Evolutionary conservation across 2,797 vertebrate genomes (phyloP).

Genomic region (Gouania willdenowi): DNA sequence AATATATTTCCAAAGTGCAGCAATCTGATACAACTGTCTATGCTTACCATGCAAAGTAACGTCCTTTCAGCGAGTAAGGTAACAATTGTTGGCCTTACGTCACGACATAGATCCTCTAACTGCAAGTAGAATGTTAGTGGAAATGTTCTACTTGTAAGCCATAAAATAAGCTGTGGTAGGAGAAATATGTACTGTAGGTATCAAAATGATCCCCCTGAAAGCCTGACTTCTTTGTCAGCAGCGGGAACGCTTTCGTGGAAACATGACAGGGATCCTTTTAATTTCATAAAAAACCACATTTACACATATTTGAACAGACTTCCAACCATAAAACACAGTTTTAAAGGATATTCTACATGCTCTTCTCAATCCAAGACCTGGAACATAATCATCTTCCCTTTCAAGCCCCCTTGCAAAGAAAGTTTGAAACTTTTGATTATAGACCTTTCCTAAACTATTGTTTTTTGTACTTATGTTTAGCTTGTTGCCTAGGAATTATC

Average conservation of each 20-base stretch:
- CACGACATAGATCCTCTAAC: slow-evolving; percentile 20
- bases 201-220: slow-evolving; percentile 3
- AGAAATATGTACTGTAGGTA: slow-evolving; percentile 7
- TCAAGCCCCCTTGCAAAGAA: slow-evolving; percentile 31
- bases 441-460: slow-evolving; percentile 57
- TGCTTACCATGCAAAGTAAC: slow-evolving; percentile 30
- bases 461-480: slow-evolving; percentile 47
- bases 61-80: slow-evolving; percentile 34
- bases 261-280: slow-evolving; percentile 18
- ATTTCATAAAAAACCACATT: slow-evolving; percentile 41
- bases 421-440: slow-evolving; percentile 57
- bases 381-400: slow-evolving; percentile 57
- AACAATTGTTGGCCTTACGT: slow-evolving; percentile 33
- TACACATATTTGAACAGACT: too few relatives aligned
- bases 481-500: slow-evolving; percentile 39
- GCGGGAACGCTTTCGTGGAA: slow-evolving; percentile 27
- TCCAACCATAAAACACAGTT: slow-evolving; percentile 34
- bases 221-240: slow-evolving; percentile 1
- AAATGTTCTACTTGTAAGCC: slow-evolving; percentile 8
- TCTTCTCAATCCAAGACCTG: slow-evolving; percentile 40
- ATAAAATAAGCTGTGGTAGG: not conserved
- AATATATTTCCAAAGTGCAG: slow-evolving; percentile 33
- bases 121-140: slow-evolving; percentile 14
- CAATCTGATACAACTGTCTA: slow-evolving; percentile 27
- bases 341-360: slow-evolving; percentile 45